A percentile compares a stretch with the other conserved stretches of the same genome.
phyloP scores from a whole-genome alignment of 2,888 invertebrate genomes.

The Latrodectus elegans region DNA sequence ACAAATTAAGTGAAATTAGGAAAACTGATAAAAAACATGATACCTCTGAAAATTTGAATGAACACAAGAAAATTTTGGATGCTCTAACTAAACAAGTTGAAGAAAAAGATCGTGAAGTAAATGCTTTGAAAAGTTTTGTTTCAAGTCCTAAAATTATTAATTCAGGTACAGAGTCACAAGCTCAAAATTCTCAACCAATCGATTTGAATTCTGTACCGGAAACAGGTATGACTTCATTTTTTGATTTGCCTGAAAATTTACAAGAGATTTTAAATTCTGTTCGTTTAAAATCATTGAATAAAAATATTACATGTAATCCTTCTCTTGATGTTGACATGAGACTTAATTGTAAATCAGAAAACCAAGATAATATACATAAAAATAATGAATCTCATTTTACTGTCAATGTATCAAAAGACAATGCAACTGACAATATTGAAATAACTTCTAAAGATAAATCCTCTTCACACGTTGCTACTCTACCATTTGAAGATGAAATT shows the following conservation, averaged over 20 bases:
- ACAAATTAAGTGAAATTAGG: background rate
- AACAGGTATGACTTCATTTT: slow-evolving; percentile 56
- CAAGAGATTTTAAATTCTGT: slow-evolving; percentile 47
- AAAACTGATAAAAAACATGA: background rate
- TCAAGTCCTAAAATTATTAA: slow-evolving; percentile 4
- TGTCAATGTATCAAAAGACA: background rate
- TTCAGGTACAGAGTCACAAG: background rate
- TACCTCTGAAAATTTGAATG: slow-evolving; percentile 28
- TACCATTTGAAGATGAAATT: slow-evolving; percentile 22
- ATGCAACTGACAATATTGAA: background rate
- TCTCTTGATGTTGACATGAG: slow-evolving; percentile 42
- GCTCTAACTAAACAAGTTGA: slow-evolving; percentile 42
- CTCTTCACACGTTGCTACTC: background rate
- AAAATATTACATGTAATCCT: background rate
- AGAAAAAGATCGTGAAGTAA: slow-evolving; percentile 42
- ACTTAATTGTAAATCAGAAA: slow-evolving; percentile 17
- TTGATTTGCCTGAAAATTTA: slow-evolving; percentile 51
- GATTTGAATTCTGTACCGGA: slow-evolving; percentile 40
- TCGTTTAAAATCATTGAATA: slow-evolving; percentile 25
- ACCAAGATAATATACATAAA: background rate
- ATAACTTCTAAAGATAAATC: background rate
- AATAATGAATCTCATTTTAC: slow-evolving; percentile 1
- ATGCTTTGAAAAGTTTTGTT: slow-evolving; percentile 29
- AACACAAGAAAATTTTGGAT: slow-evolving; percentile 57
- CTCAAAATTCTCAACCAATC: slow-evolving; percentile 12